phyloP scores from a whole-genome alignment of 2,113 vertebrate species.

The Colius striatus region DNA sequence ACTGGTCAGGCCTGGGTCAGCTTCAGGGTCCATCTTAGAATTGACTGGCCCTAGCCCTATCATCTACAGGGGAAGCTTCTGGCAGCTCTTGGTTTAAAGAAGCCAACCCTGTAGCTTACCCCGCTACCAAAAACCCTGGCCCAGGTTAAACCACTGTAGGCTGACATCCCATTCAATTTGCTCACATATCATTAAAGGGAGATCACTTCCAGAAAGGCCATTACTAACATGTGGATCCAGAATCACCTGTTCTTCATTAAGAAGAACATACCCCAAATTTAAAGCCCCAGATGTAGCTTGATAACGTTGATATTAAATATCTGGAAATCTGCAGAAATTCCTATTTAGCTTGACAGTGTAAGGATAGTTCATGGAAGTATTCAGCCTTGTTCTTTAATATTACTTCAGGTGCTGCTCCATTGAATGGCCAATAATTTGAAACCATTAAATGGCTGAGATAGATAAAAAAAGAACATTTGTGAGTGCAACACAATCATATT shows the following conservation, averaged over 20 bases:
- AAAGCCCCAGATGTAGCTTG: background rate
- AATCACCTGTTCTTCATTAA: background rate
- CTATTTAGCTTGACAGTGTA: background rate
- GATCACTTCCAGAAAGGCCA: background rate
- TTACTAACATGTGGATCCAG: background rate
- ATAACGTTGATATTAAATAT: background rate
- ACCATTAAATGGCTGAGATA: background rate
- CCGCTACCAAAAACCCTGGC: no score
- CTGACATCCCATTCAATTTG: background rate
- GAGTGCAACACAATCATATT: background rate
- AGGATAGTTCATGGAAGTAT: background rate
- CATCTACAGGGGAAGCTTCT: no score
- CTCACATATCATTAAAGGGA: background rate
- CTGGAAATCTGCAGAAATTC: background rate
- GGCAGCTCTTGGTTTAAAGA: no score
- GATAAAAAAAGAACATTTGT: conserved; percentile 47
- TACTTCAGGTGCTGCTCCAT: background rate
- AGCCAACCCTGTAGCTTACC: no score
- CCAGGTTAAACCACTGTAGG: no score
- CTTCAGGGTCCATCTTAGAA: no score
- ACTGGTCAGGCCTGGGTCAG: no score
- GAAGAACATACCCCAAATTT: background rate
- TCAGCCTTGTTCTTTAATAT: background rate
- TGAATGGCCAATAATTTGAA: background rate
- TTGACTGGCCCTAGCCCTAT: no score